Evolutionary conservation across 2,113 vertebrate genomes (phyloP).

Genomic region (Tor tambroides): DNA sequence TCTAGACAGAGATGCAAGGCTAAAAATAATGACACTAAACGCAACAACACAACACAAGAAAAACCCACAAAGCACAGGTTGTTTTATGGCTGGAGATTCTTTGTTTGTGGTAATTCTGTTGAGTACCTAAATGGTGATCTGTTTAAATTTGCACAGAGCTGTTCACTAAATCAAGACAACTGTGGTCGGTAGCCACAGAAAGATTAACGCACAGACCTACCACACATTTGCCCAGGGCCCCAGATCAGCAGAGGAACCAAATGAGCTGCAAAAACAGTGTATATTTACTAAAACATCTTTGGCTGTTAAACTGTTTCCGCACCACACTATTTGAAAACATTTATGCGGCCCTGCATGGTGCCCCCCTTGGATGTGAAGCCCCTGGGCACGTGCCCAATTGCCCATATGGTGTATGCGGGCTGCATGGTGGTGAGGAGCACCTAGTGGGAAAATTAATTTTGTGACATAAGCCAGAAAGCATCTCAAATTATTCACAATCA

Average conservation of each 20-base stretch:
- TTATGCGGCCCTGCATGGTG: neutral
- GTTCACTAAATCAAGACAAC: constrained; percentile 6
- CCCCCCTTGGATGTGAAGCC: neutral
- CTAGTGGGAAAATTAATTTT: neutral
- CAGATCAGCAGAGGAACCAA: constrained; percentile 9
- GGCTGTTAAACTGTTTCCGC: neutral
- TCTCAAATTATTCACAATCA: neutral
- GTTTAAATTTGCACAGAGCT: constrained; percentile 6
- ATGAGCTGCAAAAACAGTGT: constrained; percentile 21
- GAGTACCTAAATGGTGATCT: neutral
- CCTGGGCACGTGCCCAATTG: constrained; percentile 2
- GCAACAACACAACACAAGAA: neutral
- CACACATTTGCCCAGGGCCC: constrained; percentile 9
- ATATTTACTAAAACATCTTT: constrained; percentile 23
- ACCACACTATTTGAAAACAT: neutral
- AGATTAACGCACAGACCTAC: neutral
- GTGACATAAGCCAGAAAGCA: neutral
- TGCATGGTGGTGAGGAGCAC: neutral
- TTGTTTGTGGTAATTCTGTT: neutral
- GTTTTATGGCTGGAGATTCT: neutral
- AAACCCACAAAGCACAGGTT: neutral
- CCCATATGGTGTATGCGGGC: neutral
- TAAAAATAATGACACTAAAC: neutral
- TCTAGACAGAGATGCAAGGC: neutral
- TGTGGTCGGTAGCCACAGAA: neutral